Conservation (phyloP, 2,888 invertebrate genomes). For the Agrotis segetum region DNA sequence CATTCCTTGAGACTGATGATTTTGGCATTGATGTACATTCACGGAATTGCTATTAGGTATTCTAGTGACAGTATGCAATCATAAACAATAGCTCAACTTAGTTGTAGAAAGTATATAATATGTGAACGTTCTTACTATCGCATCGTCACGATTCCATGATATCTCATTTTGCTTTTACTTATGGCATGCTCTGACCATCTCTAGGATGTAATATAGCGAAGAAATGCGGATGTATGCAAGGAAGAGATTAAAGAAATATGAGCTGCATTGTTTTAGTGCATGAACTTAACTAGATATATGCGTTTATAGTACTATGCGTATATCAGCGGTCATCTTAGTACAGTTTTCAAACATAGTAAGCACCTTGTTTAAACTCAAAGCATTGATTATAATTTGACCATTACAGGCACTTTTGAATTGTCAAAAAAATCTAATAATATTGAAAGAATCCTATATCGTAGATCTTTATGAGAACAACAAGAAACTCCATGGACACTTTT, state of each 20-base stretch:
- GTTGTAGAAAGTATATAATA: slow-evolving; percentile 38
- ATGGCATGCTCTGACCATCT: slow-evolving; percentile 25
- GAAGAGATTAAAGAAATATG: slow-evolving; percentile 3
- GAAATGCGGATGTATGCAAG: slow-evolving; percentile 25
- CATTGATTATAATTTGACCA: too few species aligned
- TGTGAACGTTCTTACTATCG: slow-evolving; percentile 22
- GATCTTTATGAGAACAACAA: too few species aligned
- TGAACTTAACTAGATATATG: neutral
- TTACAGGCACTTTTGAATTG: too few species aligned
- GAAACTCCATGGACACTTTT: neutral
- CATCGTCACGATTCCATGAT: slow-evolving; percentile 51
- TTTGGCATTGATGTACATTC: slow-evolving; percentile 52
- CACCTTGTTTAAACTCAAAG: too few species aligned
- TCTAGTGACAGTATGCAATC: slow-evolving; percentile 34
- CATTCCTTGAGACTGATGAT: slow-evolving; percentile 56
- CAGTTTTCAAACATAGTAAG: too few species aligned
- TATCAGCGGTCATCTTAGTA: neutral
- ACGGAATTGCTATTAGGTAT: slow-evolving; percentile 27
- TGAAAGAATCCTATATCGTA: too few species aligned
- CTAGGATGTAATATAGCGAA: slow-evolving; percentile 28
- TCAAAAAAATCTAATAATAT: too few species aligned
- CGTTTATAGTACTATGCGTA: neutral
- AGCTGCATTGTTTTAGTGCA: neutral
- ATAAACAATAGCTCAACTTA: slow-evolving; percentile 13
- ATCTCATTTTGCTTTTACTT: slow-evolving; percentile 51